These are phyloP conservation scores for Zosterops lateralis DNA, from an alignment of 2,113 vertebrate species.

Conservation along the genomic window DNA sequence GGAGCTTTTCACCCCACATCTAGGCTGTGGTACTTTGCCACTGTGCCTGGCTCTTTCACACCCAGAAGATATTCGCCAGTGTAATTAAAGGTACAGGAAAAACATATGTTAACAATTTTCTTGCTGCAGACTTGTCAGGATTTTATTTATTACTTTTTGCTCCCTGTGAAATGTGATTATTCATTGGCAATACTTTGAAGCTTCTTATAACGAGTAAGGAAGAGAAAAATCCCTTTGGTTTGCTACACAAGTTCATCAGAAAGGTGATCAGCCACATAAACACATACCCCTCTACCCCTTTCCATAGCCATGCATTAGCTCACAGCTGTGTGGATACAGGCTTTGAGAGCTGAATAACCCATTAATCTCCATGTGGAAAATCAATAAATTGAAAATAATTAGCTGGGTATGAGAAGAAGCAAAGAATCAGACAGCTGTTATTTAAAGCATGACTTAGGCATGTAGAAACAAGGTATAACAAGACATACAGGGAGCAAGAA, in stretches of 20 bases:
- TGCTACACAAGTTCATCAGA: conserved; percentile 19
- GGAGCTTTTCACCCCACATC: not conserved
- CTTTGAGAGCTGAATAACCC: conserved; percentile 56
- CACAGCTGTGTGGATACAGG: conserved; percentile 42
- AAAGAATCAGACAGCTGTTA: conserved; percentile 48
- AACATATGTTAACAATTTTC: conserved; percentile 43
- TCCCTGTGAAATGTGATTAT: conserved; percentile 24
- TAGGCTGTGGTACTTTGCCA: not conserved
- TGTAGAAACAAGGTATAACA: conserved; percentile 45
- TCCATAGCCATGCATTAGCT: conserved; percentile 1
- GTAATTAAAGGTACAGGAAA: conserved; percentile 18
- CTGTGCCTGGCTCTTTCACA: not conserved
- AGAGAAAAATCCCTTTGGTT: conserved; percentile 18
- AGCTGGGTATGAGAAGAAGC: conserved; percentile 50
- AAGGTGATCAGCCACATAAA: conserved; percentile 20
- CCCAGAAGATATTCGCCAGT: not conserved
- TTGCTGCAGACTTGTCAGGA: not conserved
- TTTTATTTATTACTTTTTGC: conserved; percentile 54
- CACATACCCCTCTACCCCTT: not conserved
- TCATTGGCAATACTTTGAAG: conserved; percentile 21
- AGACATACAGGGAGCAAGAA: not conserved
- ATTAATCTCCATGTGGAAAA: conserved; percentile 69
- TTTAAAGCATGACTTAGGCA: conserved; percentile 43
- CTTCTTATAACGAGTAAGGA: not conserved
- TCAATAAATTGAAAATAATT: conserved; percentile 73